Evolutionary conservation across 1,140 invertebrate species (phyloP).

Genomic region (Magallana ariakensis): DNA sequence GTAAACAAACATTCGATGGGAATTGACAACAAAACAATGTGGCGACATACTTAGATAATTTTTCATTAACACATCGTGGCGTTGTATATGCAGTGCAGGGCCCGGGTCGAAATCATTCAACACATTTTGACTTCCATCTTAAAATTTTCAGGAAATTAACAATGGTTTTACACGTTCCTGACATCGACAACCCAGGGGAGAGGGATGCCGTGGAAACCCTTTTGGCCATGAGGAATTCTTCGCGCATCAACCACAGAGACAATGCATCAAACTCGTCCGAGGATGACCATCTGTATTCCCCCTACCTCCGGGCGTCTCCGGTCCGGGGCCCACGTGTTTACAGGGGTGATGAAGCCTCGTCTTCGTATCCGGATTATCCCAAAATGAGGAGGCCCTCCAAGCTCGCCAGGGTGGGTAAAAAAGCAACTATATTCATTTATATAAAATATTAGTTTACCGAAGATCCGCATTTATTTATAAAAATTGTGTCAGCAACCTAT

Average conservation of each 20-base stretch:
- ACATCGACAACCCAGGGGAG: constrained; percentile 54
- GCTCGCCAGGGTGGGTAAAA: constrained; percentile 58
- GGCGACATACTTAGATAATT: no score
- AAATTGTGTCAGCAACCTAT: no score
- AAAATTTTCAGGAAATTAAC: neutral
- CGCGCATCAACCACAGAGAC: constrained; percentile 48
- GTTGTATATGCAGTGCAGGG: no score
- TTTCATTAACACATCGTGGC: no score
- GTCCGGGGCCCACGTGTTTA: neutral
- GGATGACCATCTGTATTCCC: constrained; percentile 5
- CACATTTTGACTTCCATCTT: no score
- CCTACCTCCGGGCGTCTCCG: constrained; percentile 2
- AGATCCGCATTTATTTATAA: neutral
- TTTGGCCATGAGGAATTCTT: constrained; percentile 62
- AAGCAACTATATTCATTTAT: neutral
- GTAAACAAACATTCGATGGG: no score
- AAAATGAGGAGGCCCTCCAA: constrained; percentile 58
- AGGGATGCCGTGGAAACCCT: constrained; percentile 67
- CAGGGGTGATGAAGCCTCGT: constrained; percentile 10
- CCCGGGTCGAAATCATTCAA: no score
- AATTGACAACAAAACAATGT: no score
- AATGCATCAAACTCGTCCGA: constrained; percentile 33
- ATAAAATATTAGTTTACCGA: neutral
- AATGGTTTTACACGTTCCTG: neutral
- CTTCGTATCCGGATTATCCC: neutral